phyloP scores from a whole-genome alignment of 2,888 invertebrate genomes.

The Anarsia innoxiella region DNA sequence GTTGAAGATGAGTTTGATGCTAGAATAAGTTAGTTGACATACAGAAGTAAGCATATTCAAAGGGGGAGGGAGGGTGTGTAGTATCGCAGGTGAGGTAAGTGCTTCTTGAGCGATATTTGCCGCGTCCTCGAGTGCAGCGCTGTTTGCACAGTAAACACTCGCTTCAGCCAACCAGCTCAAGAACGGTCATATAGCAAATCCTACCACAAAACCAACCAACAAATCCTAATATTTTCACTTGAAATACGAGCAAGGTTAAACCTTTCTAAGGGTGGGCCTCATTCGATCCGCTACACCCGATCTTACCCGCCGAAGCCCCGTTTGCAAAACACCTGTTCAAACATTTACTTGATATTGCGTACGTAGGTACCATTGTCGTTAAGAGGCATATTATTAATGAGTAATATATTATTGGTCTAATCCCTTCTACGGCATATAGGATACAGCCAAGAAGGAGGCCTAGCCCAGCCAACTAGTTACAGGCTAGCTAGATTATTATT shows the following conservation, averaged over 20 bases:
- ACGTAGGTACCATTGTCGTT: neutral
- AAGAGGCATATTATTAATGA: no score
- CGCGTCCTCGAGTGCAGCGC: constrained; percentile 45
- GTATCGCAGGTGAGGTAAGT: constrained; percentile 51
- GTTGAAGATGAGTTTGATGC: neutral
- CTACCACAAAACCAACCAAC: constrained; percentile 2
- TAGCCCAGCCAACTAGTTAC: no score
- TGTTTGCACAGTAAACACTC: constrained; percentile 59
- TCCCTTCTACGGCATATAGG: no score
- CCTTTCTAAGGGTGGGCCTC: constrained; percentile 5
- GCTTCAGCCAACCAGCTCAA: constrained; percentile 6
- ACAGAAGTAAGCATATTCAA: constrained; percentile 28
- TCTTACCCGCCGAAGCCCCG: constrained; percentile 4
- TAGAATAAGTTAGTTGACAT: constrained; percentile 34
- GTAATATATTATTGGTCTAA: no score
- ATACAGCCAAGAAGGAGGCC: no score
- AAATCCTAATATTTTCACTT: constrained; percentile 6
- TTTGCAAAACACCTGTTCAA: constrained; percentile 7
- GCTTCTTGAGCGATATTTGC: constrained; percentile 57
- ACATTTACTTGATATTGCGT: constrained; percentile 5
- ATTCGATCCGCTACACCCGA: constrained; percentile 8
- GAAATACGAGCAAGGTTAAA: constrained; percentile 6
- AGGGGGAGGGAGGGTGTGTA: constrained; percentile 18
- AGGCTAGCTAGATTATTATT: no score
- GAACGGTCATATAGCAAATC: neutral